Evolutionary conservation across 2,113 vertebrate genomes (phyloP).

Genomic region (Taxidea taxus): DNA sequence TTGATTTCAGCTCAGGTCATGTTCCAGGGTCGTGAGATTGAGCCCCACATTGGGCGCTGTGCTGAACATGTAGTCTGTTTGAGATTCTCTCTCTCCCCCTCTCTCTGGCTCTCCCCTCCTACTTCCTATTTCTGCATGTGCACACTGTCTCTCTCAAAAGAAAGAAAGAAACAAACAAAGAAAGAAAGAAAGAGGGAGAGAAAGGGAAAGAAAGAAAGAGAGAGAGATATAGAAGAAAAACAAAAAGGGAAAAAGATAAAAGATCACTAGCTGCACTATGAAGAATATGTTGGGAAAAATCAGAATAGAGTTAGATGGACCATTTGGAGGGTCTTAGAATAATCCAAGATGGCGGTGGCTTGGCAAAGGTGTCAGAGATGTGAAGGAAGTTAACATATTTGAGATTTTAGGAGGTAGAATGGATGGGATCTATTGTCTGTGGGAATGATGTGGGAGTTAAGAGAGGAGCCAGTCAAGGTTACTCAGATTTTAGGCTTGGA

Average conservation of each 20-base stretch:
- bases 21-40: too few species aligned
- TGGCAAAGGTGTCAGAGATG: background rate
- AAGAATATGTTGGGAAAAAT: background rate
- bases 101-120: background rate
- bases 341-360: background rate
- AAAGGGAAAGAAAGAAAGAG: too few species aligned
- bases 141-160: background rate
- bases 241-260: background rate
- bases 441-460: background rate
- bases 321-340: background rate
- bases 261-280: background rate
- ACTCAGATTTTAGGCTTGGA: background rate
- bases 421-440: too few species aligned
- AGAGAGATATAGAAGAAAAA: too few species aligned
- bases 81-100: background rate
- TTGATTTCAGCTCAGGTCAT: too few species aligned
- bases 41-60: background rate
- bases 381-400: too few species aligned
- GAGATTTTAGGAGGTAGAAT: background rate
- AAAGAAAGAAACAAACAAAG: too few species aligned
- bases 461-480: background rate
- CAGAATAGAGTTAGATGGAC: background rate
- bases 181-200: too few species aligned
- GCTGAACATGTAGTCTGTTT: background rate
- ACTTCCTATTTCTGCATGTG: background rate